phyloP scores from a whole-genome alignment of 1,140 invertebrate genomes.

The Sminthurides bifidus region DNA sequence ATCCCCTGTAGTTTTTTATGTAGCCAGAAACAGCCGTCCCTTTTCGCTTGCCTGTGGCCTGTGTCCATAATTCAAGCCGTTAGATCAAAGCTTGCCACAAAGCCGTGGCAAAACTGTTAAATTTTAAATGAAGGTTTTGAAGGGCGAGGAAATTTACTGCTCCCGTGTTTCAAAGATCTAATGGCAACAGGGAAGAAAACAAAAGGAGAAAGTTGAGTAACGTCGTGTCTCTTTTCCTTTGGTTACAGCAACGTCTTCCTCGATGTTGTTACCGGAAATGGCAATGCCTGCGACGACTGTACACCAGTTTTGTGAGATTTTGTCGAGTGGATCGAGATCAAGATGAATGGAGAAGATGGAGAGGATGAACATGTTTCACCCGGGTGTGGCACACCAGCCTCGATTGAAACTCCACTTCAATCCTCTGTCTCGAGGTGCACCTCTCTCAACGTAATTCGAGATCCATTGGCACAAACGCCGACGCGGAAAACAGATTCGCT shows the following conservation, averaged over 20 bases:
- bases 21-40: no score
- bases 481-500: slow-evolving; percentile 33
- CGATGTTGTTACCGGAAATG: slow-evolving; percentile 23
- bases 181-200: neutral
- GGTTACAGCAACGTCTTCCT: slow-evolving; percentile 20
- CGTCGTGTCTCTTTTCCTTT: slow-evolving; percentile 3
- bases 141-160: neutral
- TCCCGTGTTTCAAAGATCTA: neutral
- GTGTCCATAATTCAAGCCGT: no score
- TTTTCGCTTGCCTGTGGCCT: no score
- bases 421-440: slow-evolving; percentile 65
- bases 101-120: no score
- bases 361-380: slow-evolving; percentile 32
- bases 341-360: slow-evolving; percentile 32
- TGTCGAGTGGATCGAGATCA: slow-evolving; percentile 34
- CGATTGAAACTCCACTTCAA: slow-evolving; percentile 69
- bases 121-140: neutral
- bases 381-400: slow-evolving; percentile 54
- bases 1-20: no score
- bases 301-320: slow-evolving; percentile 32
- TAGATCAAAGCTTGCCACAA: no score
- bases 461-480: slow-evolving; percentile 45
- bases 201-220: neutral
- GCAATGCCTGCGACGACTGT: slow-evolving; percentile 18
- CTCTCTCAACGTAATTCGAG: slow-evolving; percentile 67